Evolutionary conservation across 2,797 vertebrate species (phyloP).

Genomic region (Cynopterus sphinx): DNA sequence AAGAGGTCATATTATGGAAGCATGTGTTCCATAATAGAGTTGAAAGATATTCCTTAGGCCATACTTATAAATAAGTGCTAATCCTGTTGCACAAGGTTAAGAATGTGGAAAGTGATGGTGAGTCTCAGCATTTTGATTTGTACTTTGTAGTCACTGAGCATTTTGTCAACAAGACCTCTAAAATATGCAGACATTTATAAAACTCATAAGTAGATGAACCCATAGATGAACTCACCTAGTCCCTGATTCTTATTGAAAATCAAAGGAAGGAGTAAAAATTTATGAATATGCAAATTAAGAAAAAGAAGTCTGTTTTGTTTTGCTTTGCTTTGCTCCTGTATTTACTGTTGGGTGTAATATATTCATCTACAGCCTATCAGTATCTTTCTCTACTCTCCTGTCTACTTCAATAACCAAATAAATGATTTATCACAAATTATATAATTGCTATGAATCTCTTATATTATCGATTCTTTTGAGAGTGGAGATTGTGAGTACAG

Average conservation of each 20-base stretch:
- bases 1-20: neutral
- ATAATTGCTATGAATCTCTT: neutral
- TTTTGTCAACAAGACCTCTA: neutral
- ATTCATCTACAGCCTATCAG: neutral
- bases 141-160: neutral
- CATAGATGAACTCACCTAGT: neutral
- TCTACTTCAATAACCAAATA: neutral
- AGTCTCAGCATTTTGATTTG: neutral
- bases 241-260: neutral
- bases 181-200: neutral
- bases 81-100: neutral
- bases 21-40: neutral
- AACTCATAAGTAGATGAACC: neutral
- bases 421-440: constrained; percentile 2
- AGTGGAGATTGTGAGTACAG: neutral
- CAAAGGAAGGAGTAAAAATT: neutral
- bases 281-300: neutral
- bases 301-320: neutral
- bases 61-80: neutral
- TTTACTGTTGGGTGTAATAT: neutral
- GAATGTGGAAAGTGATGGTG: constrained; percentile 2
- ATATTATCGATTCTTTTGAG: neutral
- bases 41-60: neutral
- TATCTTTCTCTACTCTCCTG: neutral
- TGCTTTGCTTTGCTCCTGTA: constrained; percentile 24